Conservation (phyloP, 1,140 invertebrate species). For the Theocolax elegans region DNA sequence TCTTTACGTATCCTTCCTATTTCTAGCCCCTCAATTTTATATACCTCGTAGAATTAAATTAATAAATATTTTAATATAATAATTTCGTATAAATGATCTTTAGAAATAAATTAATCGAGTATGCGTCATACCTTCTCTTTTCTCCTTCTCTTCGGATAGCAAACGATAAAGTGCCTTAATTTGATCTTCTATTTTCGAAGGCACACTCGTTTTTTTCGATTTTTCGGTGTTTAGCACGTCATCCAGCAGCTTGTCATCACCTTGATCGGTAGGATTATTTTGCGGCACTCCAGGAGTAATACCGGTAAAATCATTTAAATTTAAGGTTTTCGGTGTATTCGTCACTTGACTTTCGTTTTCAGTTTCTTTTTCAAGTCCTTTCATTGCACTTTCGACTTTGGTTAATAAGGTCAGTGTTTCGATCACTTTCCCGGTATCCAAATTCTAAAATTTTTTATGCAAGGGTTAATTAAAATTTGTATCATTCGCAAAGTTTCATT, state of each 20-base stretch:
- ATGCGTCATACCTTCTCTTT: conserved; percentile 23
- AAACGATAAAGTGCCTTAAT: conserved; percentile 42
- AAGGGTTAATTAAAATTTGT: too few relatives aligned
- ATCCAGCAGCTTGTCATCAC: conserved; percentile 38
- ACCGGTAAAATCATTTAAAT: background rate
- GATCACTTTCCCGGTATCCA: conserved; percentile 42
- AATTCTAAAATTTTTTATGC: conserved; percentile 4
- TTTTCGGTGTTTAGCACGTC: conserved; percentile 46
- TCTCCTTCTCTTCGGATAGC: conserved; percentile 42
- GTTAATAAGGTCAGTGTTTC: conserved; percentile 46
- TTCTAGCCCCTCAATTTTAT: too few relatives aligned
- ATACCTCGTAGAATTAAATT: too few relatives aligned
- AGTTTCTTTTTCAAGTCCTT: conserved; percentile 32
- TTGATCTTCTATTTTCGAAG: conserved; percentile 45
- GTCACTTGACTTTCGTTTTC: background rate
- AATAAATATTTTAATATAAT: too few relatives aligned
- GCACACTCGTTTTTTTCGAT: conserved; percentile 43
- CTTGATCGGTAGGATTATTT: background rate
- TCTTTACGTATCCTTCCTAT: too few relatives aligned
- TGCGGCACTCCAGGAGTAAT: background rate
- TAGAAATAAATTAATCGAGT: too few relatives aligned
- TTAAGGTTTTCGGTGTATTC: background rate
- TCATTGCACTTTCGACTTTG: conserved; percentile 45
- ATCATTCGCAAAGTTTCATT: too few relatives aligned
- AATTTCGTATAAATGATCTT: too few relatives aligned